Evolutionary conservation across 2,113 vertebrate species (phyloP).

Genomic region (Ptyas mucosa): DNA sequence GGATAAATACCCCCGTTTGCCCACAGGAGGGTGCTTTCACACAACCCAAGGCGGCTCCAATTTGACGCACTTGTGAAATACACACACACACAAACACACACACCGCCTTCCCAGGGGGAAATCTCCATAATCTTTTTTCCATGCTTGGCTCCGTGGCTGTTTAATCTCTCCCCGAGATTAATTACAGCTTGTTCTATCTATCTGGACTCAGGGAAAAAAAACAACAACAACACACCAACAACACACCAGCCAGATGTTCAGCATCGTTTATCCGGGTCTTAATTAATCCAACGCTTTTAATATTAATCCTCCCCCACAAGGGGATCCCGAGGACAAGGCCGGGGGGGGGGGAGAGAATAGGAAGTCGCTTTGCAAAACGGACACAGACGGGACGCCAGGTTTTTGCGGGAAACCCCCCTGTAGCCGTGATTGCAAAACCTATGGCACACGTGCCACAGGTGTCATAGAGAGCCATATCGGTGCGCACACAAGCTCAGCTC

Average conservation of each 20-base stretch:
- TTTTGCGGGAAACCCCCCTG: background rate
- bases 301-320: background rate
- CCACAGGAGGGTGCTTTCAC: background rate
- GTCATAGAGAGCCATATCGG: too few relatives aligned
- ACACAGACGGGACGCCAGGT: background rate
- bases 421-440: too few relatives aligned
- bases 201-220: background rate
- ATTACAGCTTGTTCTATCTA: background rate
- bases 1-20: background rate
- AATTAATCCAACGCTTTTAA: background rate
- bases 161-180: background rate
- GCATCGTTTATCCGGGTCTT: background rate
- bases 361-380: rapidly evolving
- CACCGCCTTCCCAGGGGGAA: background rate
- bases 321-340: background rate
- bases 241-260: background rate
- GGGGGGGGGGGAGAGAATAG: too few relatives aligned
- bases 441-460: too few relatives aligned
- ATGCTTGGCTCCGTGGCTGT: background rate
- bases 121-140: background rate
- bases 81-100: background rate
- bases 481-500: too few relatives aligned
- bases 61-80: background rate
- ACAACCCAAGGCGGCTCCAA: background rate
- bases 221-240: background rate